Evolutionary conservation across 2,888 invertebrate species (phyloP).

Genomic region (Osmoderma eremita): DNA sequence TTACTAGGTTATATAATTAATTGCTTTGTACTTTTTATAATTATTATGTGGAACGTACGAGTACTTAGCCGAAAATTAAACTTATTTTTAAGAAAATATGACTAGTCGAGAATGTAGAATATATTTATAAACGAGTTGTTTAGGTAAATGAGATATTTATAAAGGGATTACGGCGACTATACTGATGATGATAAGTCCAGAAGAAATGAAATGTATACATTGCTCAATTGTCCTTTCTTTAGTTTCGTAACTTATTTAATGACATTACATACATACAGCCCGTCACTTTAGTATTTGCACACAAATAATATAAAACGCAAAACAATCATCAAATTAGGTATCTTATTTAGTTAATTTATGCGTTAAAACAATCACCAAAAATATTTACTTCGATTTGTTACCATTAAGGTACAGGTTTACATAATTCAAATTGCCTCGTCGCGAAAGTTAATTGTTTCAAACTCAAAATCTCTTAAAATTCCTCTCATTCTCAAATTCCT

Average conservation of each 20-base stretch:
- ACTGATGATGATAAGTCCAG: background rate
- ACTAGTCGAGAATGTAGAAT: slow-evolving; percentile 54
- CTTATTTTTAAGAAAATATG: slow-evolving; percentile 61
- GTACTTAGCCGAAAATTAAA: slow-evolving; percentile 59
- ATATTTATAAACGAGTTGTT: slow-evolving; percentile 58
- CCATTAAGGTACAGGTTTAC: too few species aligned
- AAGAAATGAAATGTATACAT: slow-evolving; percentile 55
- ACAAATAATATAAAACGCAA: too few species aligned
- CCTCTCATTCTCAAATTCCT: too few species aligned
- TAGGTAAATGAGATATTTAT: slow-evolving; percentile 59
- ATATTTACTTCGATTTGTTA: too few species aligned
- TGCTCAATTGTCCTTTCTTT: slow-evolving; percentile 62
- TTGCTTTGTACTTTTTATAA: slow-evolving; percentile 65
- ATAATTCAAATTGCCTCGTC: too few species aligned
- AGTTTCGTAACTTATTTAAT: slow-evolving; percentile 5
- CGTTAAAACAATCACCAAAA: too few species aligned
- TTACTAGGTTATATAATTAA: slow-evolving; percentile 51
- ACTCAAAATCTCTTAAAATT: too few species aligned
- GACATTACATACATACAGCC: background rate
- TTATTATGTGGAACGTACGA: slow-evolving; percentile 56
- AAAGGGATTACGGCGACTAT: slow-evolving; percentile 54
- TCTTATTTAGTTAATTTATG: too few species aligned
- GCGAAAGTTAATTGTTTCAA: too few species aligned
- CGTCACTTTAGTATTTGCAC: too few species aligned
- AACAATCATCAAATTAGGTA: too few species aligned